A percentile compares a stretch with the other conserved stretches of the same genome.
These are phyloP conservation scores for Seira musarum DNA, from an alignment of 2,888 invertebrate genomes.

Conservation along the genomic window DNA sequence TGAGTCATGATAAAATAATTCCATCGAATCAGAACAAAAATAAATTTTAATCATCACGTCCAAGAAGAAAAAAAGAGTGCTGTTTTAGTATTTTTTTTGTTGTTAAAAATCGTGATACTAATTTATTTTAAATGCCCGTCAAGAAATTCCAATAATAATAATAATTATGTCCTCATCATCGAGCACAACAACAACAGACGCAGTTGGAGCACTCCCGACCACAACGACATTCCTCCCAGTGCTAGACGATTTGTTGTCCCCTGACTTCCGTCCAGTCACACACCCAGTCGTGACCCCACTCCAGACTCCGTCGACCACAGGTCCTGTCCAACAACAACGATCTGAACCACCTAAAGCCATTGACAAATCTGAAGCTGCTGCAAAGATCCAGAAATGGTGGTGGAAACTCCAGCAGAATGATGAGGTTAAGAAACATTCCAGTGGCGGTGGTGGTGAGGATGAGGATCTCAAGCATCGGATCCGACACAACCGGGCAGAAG, in stretches of 20 bases:
- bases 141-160: no score
- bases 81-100: no score
- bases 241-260: slow-evolving; percentile 65
- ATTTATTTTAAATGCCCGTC: no score
- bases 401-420: slow-evolving; percentile 59
- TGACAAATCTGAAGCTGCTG: slow-evolving; percentile 61
- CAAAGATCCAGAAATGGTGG: slow-evolving; percentile 68
- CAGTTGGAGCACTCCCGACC: slow-evolving; percentile 63
- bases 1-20: no score
- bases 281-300: slow-evolving; percentile 50
- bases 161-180: background rate
- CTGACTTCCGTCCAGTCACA: slow-evolving; percentile 67
- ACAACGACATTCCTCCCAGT: slow-evolving; percentile 68
- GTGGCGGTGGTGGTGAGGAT: background rate
- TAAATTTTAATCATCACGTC: no score
- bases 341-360: background rate
- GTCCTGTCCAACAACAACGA: background rate
- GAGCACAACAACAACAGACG: background rate
- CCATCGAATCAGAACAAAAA: no score
- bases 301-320: slow-evolving; percentile 66
- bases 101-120: no score
- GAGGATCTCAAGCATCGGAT: slow-evolving; percentile 64
- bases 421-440: no score
- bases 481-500: slow-evolving; percentile 66
- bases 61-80: no score